phyloP scores from a whole-genome alignment of 1,140 invertebrate genomes.

The Achatina immaculata region DNA sequence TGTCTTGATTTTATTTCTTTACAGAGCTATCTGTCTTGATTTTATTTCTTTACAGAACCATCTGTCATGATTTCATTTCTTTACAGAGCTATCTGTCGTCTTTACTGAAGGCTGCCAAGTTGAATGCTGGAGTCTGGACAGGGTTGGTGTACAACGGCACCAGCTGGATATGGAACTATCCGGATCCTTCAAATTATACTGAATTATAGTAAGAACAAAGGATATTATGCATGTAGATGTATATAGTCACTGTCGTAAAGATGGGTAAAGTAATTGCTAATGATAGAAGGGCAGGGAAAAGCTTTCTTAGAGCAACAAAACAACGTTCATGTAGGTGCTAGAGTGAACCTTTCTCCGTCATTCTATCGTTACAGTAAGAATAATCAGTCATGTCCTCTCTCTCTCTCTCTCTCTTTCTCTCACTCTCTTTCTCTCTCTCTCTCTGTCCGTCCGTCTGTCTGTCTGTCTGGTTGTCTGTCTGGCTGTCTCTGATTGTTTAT shows the following conservation, averaged over 20 bases:
- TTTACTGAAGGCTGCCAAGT: background rate
- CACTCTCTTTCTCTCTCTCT: too few relatives aligned
- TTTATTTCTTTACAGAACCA: too few relatives aligned
- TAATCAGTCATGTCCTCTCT: too few relatives aligned
- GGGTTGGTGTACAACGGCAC: background rate
- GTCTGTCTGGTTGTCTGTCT: too few relatives aligned
- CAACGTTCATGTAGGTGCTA: background rate
- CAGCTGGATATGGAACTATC: background rate
- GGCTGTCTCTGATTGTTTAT: too few relatives aligned
- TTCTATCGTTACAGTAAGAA: background rate
- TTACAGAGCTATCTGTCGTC: background rate
- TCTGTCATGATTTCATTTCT: background rate
- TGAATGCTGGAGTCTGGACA: background rate
- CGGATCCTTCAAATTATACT: background rate
- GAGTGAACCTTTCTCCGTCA: background rate
- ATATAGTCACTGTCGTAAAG: background rate
- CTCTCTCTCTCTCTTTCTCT: too few relatives aligned
- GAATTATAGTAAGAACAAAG: constrained; percentile 11
- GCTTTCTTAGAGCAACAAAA: background rate
- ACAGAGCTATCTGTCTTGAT: too few relatives aligned
- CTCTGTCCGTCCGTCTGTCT: too few relatives aligned
- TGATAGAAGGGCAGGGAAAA: background rate
- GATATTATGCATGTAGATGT: background rate
- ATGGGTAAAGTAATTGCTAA: background rate
- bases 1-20: too few relatives aligned